Evolutionary conservation across 2,888 invertebrate species (phyloP).

Genomic region (Beris morrisii): DNA sequence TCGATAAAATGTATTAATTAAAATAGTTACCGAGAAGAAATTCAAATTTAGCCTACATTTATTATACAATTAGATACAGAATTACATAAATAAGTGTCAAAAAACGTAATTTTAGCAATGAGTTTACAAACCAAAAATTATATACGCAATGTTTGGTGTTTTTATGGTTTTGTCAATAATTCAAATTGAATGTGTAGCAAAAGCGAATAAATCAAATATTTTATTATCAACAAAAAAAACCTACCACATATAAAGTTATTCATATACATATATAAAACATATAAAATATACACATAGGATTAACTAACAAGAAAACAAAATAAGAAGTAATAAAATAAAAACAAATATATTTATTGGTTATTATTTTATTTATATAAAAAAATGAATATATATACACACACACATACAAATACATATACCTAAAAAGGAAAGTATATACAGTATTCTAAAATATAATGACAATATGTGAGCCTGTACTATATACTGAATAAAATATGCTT

Average conservation of each 20-base stretch:
- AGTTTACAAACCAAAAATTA: conserved; percentile 3
- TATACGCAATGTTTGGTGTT: conserved; percentile 6
- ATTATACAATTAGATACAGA: no score
- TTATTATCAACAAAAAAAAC: conserved; percentile 19
- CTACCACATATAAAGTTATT: conserved; percentile 23
- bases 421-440: conserved; percentile 43
- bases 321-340: conserved; percentile 16
- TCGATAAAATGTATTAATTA: no score
- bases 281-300: conserved; percentile 19
- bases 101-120: no score
- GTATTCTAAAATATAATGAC: conserved; percentile 44
- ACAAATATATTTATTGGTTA: conserved; percentile 38
- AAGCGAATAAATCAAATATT: conserved; percentile 19
- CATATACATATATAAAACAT: conserved; percentile 20
- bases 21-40: no score
- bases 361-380: conserved; percentile 33
- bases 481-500: conserved; percentile 36
- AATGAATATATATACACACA: conserved; percentile 35
- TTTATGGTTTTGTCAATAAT: conserved; percentile 6
- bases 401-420: conserved; percentile 39
- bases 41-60: no score
- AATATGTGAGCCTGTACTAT: conserved; percentile 50
- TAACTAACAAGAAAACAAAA: conserved; percentile 1
- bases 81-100: no score
- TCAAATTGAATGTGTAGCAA: conserved; percentile 15